phyloP scores from a whole-genome alignment of 2,888 invertebrate genomes.

The Caradrina clavipalpis region DNA sequence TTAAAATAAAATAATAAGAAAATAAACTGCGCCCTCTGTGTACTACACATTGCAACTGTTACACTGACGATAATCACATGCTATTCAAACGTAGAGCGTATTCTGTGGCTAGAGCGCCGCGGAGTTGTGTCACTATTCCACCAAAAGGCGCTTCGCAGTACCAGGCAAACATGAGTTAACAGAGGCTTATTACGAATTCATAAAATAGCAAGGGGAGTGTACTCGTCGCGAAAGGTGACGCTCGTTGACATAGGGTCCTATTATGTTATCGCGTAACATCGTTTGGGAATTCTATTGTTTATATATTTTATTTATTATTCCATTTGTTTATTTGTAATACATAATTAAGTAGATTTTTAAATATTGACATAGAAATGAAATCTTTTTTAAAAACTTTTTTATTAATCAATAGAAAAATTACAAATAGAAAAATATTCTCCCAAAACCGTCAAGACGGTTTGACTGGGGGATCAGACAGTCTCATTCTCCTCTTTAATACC shows the following conservation, averaged over 20 bases:
- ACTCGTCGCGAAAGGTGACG: not conserved
- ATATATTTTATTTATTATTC: no score
- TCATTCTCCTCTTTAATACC: no score
- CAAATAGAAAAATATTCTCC: no score
- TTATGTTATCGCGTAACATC: constrained; percentile 2
- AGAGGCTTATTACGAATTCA: constrained; percentile 15
- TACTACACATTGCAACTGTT: not conserved
- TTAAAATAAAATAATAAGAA: no score
- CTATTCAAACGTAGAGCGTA: constrained; percentile 2
- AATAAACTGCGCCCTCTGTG: constrained; percentile 8
- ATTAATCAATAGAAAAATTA: no score
- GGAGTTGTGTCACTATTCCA: constrained; percentile 62
- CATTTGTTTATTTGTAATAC: no score
- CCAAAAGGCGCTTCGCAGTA: constrained; percentile 59
- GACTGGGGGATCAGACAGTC: no score
- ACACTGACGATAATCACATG: no score
- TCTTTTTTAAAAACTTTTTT: no score
- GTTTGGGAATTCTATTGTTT: constrained; percentile 3
- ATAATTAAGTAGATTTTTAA: no score
- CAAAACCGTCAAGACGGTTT: no score
- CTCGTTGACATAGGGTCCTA: not conserved
- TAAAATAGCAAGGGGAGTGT: constrained; percentile 19
- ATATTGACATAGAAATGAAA: no score
- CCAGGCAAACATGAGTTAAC: constrained; percentile 53
- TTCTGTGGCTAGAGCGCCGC: not conserved